phyloP scores from a whole-genome alignment of 2,797 vertebrate genomes.

The Characodon lateralis region DNA sequence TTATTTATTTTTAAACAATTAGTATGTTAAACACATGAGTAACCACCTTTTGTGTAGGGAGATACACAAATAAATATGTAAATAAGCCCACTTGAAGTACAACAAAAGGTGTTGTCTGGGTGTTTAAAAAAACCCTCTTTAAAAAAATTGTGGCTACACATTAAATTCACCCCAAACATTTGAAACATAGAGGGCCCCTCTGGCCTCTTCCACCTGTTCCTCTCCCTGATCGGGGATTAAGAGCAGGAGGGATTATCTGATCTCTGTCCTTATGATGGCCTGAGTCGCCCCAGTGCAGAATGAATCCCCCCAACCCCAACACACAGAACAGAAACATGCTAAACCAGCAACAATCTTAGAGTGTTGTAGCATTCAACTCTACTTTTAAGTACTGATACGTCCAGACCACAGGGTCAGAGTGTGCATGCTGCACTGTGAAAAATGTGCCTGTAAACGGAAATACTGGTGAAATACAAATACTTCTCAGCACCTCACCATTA shows the following conservation, averaged over 20 bases:
- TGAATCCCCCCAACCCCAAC: not conserved
- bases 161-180: conserved; percentile 7
- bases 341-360: not conserved
- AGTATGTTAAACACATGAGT: not conserved
- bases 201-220: not conserved
- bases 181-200: not conserved
- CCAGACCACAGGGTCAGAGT: not conserved
- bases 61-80: not conserved
- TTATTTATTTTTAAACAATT: not conserved
- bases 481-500: not conserved
- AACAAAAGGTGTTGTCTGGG: not conserved
- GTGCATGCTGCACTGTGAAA: not conserved
- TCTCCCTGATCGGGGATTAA: conserved; percentile 41
- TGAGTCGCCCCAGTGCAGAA: conserved; percentile 7
- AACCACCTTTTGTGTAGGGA: too few species aligned
- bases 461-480: not conserved
- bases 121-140: not conserved
- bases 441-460: not conserved
- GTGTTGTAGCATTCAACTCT: not conserved
- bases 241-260: conserved; percentile 48
- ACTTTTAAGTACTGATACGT: not conserved
- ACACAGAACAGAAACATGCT: not conserved
- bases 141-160: not conserved
- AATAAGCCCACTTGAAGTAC: not conserved
- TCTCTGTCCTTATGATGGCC: conserved; percentile 27